These are phyloP conservation scores for Drosophila sechellia DNA, from an alignment of 1,140 invertebrate species.

Conservation along the genomic window DNA sequence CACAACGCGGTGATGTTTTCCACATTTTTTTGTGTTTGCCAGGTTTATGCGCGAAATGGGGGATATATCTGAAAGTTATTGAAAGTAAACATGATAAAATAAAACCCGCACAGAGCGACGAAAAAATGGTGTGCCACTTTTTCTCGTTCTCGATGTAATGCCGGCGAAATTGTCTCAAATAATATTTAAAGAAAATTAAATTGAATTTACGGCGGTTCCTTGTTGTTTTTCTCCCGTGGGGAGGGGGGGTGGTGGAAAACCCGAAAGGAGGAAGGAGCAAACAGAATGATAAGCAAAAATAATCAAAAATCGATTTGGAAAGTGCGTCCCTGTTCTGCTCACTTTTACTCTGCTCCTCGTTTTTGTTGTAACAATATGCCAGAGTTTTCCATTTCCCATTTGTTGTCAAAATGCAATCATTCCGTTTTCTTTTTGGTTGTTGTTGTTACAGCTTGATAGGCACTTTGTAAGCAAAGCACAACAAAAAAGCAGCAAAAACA, in stretches of 20 bases:
- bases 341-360: neutral
- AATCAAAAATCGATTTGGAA: conserved; percentile 80
- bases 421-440: conserved; percentile 28
- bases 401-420: conserved; percentile 81
- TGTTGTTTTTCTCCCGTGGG: conserved; percentile 17
- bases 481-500: conserved; percentile 22
- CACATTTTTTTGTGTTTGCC: conserved; percentile 31
- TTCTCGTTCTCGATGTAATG: conserved; percentile 47
- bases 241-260: neutral
- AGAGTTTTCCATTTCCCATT: conserved; percentile 38
- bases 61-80: conserved; percentile 62
- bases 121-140: conserved; percentile 63
- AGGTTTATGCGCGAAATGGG: conserved; percentile 54
- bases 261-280: conserved; percentile 16
- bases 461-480: conserved; percentile 65
- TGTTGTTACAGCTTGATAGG: conserved; percentile 63
- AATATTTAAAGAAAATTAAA: conserved; percentile 83
- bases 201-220: conserved; percentile 72
- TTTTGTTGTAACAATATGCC: conserved; percentile 72
- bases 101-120: conserved; percentile 32
- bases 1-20: conserved; percentile 5
- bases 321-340: conserved; percentile 56
- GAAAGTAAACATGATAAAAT: conserved; percentile 81
- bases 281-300: conserved; percentile 75
- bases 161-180: conserved; percentile 77